Evolutionary conservation across 2,888 invertebrate genomes (phyloP).

Genomic region (Carcina quercana): DNA sequence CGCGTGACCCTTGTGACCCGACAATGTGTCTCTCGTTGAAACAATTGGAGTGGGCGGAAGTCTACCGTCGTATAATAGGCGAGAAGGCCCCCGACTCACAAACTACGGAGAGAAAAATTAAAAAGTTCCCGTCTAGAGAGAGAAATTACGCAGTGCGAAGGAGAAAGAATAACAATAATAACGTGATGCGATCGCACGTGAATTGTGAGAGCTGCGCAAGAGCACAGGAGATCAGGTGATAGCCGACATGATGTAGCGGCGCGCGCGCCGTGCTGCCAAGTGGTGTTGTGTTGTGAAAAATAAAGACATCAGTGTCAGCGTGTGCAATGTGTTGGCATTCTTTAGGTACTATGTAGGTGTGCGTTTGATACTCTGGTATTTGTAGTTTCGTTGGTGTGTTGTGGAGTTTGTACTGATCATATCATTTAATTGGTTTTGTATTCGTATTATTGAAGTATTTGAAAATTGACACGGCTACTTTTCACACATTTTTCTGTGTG

Average conservation of each 20-base stretch:
- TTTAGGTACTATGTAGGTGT: no score
- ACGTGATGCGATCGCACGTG: constrained; percentile 44
- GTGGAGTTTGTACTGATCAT: no score
- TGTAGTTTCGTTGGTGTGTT: no score
- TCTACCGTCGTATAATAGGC: constrained; percentile 45
- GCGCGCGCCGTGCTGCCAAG: neutral
- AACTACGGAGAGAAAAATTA: constrained; percentile 44
- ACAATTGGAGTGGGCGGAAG: constrained; percentile 56
- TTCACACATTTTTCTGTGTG: no score
- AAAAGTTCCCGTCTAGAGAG: constrained; percentile 80
- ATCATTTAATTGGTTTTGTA: no score
- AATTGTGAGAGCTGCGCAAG: constrained; percentile 57
- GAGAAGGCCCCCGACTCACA: constrained; percentile 32
- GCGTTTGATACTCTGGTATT: no score
- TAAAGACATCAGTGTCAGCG: neutral
- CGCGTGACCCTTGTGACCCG: neutral
- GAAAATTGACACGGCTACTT: no score
- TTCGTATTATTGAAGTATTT: no score
- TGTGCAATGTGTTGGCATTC: no score
- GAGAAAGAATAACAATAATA: constrained; percentile 61
- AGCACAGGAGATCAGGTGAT: constrained; percentile 49
- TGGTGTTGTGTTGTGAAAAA: no score
- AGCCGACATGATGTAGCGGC: constrained; percentile 7
- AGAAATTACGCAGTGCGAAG: constrained; percentile 79
- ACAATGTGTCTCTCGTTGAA: constrained; percentile 60